A percentile compares a stretch with the other conserved stretches of the same genome.
Evolutionary conservation across 2,888 invertebrate genomes (phyloP).

Genomic region (Habroteleia sp.): DNA sequence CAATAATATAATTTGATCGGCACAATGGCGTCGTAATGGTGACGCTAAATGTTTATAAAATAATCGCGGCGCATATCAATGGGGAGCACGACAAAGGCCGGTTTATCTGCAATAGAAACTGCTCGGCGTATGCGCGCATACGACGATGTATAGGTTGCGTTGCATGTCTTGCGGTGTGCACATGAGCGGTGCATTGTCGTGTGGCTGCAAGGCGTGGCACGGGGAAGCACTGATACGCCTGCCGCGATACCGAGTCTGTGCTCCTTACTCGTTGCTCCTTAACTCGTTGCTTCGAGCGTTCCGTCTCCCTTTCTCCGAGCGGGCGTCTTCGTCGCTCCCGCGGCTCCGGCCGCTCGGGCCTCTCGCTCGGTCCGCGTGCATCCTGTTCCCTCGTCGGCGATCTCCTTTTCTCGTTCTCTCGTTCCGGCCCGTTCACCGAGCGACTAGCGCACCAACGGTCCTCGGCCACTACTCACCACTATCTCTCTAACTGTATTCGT

Average conservation of each 20-base stretch:
- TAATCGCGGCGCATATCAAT: slow-evolving; percentile 56
- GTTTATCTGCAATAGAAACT: slow-evolving; percentile 50
- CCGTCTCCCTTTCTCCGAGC: slow-evolving; percentile 47
- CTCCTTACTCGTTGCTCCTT: slow-evolving; percentile 62
- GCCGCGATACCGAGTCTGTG: slow-evolving; percentile 64
- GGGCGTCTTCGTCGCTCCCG: slow-evolving; percentile 20
- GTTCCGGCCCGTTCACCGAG: slow-evolving; percentile 61
- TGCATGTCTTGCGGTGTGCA: slow-evolving; percentile 65
- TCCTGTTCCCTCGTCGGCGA: slow-evolving; percentile 36
- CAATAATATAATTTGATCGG: slow-evolving; percentile 49
- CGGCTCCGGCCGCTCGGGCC: slow-evolving; percentile 2
- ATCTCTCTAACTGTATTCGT: slow-evolving; percentile 74
- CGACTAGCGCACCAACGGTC: slow-evolving; percentile 60
- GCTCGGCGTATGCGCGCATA: slow-evolving; percentile 21
- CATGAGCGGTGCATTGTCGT: slow-evolving; percentile 67
- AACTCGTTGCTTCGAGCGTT: slow-evolving; percentile 47
- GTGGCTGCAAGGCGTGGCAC: slow-evolving; percentile 70
- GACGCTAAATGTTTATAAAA: slow-evolving; percentile 59
- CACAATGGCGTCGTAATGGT: slow-evolving; percentile 26
- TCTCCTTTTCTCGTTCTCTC: slow-evolving; percentile 53
- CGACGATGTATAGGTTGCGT: slow-evolving; percentile 57
- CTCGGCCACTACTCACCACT: slow-evolving; percentile 63
- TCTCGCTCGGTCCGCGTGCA: slow-evolving; percentile 19
- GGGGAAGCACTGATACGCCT: slow-evolving; percentile 67
- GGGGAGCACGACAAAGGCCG: slow-evolving; percentile 59